Percentiles rank a stretch among this genome's conserved stretches.
Evolutionary conservation across 2,113 vertebrate species (phyloP).

Genomic region (Phoenicopterus ruber): DNA sequence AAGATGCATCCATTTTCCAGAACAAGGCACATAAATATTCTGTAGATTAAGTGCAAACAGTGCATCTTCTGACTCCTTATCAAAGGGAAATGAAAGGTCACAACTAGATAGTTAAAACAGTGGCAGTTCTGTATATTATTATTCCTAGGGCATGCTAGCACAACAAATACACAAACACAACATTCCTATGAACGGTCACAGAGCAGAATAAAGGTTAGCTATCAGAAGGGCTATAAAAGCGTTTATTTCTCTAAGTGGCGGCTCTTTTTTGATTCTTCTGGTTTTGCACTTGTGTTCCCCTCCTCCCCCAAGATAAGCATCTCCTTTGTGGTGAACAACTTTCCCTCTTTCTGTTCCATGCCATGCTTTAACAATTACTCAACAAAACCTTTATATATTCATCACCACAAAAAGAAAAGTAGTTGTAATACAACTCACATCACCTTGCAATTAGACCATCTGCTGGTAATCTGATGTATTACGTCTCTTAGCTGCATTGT

Average conservation of each 20-base stretch:
- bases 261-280: neutral
- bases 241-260: neutral
- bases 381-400: neutral
- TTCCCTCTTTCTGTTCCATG: neutral
- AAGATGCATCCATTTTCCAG: neutral
- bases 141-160: neutral
- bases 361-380: neutral
- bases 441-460: conserved; percentile 12
- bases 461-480: conserved; percentile 6
- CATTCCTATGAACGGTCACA: fast-evolving
- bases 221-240: neutral
- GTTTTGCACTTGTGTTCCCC: neutral
- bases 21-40: neutral
- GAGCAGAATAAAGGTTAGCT: neutral
- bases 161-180: neutral
- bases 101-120: neutral
- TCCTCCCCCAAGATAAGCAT: neutral
- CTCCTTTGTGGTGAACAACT: neutral
- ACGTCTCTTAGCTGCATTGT: neutral
- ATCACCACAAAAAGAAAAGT: neutral
- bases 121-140: neutral
- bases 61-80: neutral
- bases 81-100: neutral
- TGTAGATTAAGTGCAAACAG: neutral
- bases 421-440: neutral